Percentiles rank a stretch among this genome's conserved stretches.
Evolutionary conservation across 2,888 invertebrate genomes (phyloP).

Genomic region (Dysmachus trigonus): DNA sequence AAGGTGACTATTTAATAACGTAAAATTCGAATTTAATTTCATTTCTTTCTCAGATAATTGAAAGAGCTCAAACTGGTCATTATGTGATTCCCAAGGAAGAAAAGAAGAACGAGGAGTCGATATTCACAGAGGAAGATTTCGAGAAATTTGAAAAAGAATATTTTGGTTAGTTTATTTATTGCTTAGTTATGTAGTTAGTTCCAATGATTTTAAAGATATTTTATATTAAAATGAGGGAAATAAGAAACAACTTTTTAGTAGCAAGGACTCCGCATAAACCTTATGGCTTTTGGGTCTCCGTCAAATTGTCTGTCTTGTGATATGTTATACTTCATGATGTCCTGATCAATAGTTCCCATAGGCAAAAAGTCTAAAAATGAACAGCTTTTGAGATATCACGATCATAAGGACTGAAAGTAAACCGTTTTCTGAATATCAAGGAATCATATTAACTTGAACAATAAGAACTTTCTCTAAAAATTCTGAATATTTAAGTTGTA

Average conservation of each 20-base stretch:
- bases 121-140: slow-evolving; percentile 77
- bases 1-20: slow-evolving; percentile 61
- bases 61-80: slow-evolving; percentile 68
- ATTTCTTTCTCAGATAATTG: slow-evolving; percentile 1
- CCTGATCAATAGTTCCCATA: too few relatives aligned
- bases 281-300: too few relatives aligned
- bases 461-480: too few relatives aligned
- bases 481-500: too few relatives aligned
- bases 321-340: too few relatives aligned
- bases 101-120: slow-evolving; percentile 67
- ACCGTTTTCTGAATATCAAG: too few relatives aligned
- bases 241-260: not conserved
- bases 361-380: too few relatives aligned
- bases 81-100: slow-evolving; percentile 64
- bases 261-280: too few relatives aligned
- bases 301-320: too few relatives aligned
- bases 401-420: too few relatives aligned
- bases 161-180: slow-evolving; percentile 55
- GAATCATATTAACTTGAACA: too few relatives aligned
- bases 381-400: too few relatives aligned
- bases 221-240: not conserved
- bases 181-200: not conserved
- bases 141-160: slow-evolving; percentile 74
- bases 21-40: slow-evolving; percentile 3
- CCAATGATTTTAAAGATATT: not conserved